phyloP scores from a whole-genome alignment of 2,888 invertebrate species.

The Andrena flavipes region DNA sequence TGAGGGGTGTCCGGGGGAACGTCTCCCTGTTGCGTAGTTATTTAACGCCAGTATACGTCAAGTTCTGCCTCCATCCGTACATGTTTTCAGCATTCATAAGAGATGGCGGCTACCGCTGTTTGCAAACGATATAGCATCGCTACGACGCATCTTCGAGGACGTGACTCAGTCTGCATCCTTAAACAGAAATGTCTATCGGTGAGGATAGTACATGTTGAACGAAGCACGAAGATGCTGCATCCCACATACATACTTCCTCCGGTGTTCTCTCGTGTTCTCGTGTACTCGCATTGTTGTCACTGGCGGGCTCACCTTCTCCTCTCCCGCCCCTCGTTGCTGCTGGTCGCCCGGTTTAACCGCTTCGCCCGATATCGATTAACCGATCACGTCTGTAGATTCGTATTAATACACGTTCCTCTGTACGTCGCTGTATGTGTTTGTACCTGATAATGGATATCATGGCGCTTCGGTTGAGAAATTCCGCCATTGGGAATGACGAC shows the following conservation, averaged over 20 bases:
- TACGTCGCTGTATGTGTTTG: constrained; percentile 18
- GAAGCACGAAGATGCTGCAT: constrained; percentile 47
- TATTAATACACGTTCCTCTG: neutral
- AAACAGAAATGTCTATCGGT: constrained; percentile 80
- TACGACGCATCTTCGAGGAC: constrained; percentile 92
- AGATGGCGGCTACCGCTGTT: constrained; percentile 94
- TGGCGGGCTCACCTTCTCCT: neutral
- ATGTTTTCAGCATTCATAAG: constrained; percentile 89
- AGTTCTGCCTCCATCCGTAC: constrained; percentile 53
- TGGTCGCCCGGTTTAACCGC: constrained; percentile 17
- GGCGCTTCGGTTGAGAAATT: constrained; percentile 3
- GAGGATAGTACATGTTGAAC: constrained; percentile 69
- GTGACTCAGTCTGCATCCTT: constrained; percentile 86
- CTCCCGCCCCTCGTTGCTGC: neutral
- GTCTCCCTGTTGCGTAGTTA: constrained; percentile 9
- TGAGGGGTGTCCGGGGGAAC: neutral
- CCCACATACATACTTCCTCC: neutral
- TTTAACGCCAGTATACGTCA: constrained; percentile 45
- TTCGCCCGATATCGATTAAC: constrained; percentile 32
- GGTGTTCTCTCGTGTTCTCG: constrained; percentile 2
- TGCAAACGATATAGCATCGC: constrained; percentile 91
- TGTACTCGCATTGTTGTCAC: neutral
- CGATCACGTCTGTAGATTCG: constrained; percentile 6
- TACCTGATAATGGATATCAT: constrained; percentile 2
- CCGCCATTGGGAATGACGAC: neutral